Conservation (phyloP, 2,888 invertebrate species). For the Meandrusa payeni region DNA sequence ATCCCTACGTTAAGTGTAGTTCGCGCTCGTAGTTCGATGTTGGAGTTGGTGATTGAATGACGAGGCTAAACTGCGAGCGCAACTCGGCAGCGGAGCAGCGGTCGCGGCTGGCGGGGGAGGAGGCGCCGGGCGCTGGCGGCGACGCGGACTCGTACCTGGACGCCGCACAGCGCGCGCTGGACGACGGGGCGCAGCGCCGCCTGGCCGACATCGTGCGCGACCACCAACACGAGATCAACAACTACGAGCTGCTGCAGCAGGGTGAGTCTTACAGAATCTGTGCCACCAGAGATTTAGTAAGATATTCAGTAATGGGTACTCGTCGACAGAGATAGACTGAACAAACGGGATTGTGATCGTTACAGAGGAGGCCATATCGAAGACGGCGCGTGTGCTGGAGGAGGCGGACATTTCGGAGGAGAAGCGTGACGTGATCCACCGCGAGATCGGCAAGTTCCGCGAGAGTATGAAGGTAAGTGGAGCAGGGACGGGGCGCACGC, state of each 20-base stretch:
- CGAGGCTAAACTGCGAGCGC: background rate
- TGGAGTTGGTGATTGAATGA: no score
- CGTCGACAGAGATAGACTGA: no score
- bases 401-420: conserved; percentile 97
- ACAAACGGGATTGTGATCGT: background rate
- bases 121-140: conserved; percentile 61
- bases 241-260: conserved; percentile 84
- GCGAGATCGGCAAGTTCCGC: conserved; percentile 98
- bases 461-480: conserved; percentile 96
- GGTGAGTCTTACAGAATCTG: no score
- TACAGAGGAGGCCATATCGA: conserved; percentile 84
- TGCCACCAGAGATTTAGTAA: no score
- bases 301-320: no score
- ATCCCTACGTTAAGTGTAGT: no score
- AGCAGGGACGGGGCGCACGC: conserved; percentile 29
- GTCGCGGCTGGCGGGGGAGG: conserved; percentile 51
- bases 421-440: conserved; percentile 96
- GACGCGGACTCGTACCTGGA: conserved; percentile 83
- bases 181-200: conserved; percentile 87
- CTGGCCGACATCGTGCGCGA: conserved; percentile 91
- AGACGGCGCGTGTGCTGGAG: conserved; percentile 85
- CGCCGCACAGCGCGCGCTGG: conserved; percentile 86
- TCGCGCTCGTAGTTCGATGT: no score
- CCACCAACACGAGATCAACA: conserved; percentile 88
- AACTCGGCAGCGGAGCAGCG: conserved; percentile 52